Conservation (phyloP, 2,888 invertebrate genomes). For the Heliconius cydno region DNA sequence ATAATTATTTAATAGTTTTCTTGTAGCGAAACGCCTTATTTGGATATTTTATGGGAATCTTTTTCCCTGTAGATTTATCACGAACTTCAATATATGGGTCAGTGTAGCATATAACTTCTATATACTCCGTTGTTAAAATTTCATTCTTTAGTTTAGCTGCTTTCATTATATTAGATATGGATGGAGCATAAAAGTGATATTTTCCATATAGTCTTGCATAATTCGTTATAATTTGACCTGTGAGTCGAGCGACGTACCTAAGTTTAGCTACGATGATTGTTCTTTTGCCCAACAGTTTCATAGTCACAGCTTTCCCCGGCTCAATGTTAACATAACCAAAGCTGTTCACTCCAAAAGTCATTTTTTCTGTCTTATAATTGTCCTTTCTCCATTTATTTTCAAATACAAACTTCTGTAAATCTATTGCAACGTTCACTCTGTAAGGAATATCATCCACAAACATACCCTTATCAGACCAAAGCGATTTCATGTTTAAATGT, state of each 20-base stretch:
- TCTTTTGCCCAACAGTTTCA: slow-evolving; percentile 58
- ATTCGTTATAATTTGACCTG: slow-evolving; percentile 62
- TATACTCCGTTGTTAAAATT: slow-evolving; percentile 59
- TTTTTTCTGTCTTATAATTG: slow-evolving; percentile 46
- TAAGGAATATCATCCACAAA: slow-evolving; percentile 58
- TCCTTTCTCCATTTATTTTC: slow-evolving; percentile 62
- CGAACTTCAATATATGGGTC: slow-evolving; percentile 59
- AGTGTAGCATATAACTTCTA: slow-evolving; percentile 63
- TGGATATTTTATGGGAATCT: slow-evolving; percentile 42
- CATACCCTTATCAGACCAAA: slow-evolving; percentile 60
- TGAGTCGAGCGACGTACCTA: slow-evolving; percentile 56
- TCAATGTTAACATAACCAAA: slow-evolving; percentile 53
- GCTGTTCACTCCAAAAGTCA: slow-evolving; percentile 55
- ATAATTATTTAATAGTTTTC: slow-evolving; percentile 16
- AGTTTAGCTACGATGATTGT: slow-evolving; percentile 61
- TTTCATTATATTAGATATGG: slow-evolving; percentile 63
- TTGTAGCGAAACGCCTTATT: slow-evolving; percentile 30
- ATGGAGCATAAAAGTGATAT: slow-evolving; percentile 70
- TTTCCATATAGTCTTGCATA: slow-evolving; percentile 64
- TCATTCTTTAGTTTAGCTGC: slow-evolving; percentile 62
- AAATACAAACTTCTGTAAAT: slow-evolving; percentile 51
- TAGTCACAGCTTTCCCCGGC: slow-evolving; percentile 56
- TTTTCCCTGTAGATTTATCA: slow-evolving; percentile 56
- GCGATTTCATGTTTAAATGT: slow-evolving; percentile 57
- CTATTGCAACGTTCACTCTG: slow-evolving; percentile 56